Evolutionary conservation across 2,888 invertebrate genomes (phyloP).

Genomic region (Cephus pygmeus): DNA sequence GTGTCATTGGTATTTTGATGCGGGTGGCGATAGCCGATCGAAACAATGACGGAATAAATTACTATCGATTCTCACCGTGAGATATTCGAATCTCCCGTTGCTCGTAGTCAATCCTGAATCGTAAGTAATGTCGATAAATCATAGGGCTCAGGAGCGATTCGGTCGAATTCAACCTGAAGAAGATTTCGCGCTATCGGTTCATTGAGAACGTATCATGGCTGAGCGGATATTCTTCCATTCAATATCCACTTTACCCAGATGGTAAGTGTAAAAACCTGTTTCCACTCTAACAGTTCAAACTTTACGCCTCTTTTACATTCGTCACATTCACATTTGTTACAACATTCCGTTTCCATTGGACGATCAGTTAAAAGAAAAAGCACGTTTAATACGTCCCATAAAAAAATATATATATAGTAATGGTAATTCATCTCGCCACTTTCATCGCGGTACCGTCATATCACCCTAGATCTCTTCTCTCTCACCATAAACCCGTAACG

Average conservation of each 20-base stretch:
- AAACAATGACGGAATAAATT: background rate
- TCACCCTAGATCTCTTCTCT: background rate
- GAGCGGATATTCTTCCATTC: background rate
- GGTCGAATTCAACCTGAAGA: background rate
- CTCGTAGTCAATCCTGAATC: background rate
- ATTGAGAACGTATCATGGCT: background rate
- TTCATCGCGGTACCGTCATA: background rate
- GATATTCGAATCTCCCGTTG: background rate
- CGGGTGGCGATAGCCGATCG: constrained; percentile 2
- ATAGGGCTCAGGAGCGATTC: background rate
- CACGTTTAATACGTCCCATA: no score
- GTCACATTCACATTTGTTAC: background rate
- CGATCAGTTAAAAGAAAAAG: background rate
- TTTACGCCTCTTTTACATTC: background rate
- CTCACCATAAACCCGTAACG: background rate
- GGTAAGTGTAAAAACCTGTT: background rate
- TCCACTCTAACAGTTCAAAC: background rate
- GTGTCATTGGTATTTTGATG: constrained; percentile 22
- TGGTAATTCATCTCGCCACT: background rate
- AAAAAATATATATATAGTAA: background rate
- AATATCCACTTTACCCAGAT: background rate
- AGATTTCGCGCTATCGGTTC: background rate
- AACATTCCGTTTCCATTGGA: background rate
- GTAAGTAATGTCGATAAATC: background rate
- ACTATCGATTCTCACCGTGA: background rate